Evolutionary conservation across 2,113 vertebrate genomes (phyloP), one percentile per base, ranked within the genome.

Genomic region (Calidris pugnax): DNA sequence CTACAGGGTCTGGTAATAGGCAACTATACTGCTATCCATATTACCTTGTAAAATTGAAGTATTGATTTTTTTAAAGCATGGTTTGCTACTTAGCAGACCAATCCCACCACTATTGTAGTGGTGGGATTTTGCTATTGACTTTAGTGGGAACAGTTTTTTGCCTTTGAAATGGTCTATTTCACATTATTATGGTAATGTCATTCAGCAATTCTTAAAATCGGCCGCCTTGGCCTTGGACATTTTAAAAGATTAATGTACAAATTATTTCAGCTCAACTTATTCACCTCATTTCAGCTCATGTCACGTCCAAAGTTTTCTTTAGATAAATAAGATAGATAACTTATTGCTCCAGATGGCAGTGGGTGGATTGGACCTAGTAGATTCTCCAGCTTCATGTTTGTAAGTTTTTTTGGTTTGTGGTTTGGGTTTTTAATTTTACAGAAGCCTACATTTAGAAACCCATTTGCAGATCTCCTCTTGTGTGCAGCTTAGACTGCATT

Each of bases 51-150:
- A 95, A 95, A 95, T 85, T 87, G 90, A 87, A 87, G 84, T 87
- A 97, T 97, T 89, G 93, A 96, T 97, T 95, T 97, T 94, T 96
- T 94, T 91, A 93, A 89, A 96, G 93, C 94, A 85, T 76, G 93
- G 91, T 91, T 94, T 95, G 91, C 91, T 96, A 87, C 89, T 97
- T 91, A 89, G 94, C 87, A 66, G 92, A 92, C 91, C 95, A 64
- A 76, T 95, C 86, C 77, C 59, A 37, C 81, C 73, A 50, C 90
- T 68, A 56, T 50, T 85, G 80, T 50, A 96, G 89, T 79, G 50
- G 80, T 87, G 77, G 76, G 80, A 85, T 97, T 96, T 95, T 89
- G 84, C 85, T 91, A 79, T 53, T 95, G 76, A 88, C 92, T 94
- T 80, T 7, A 84, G 47, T 43, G 48, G 80, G 66, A 89, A 73